These are phyloP conservation scores for Solea solea DNA, from an alignment of 2,113 vertebrate species.

Conservation along the genomic window DNA sequence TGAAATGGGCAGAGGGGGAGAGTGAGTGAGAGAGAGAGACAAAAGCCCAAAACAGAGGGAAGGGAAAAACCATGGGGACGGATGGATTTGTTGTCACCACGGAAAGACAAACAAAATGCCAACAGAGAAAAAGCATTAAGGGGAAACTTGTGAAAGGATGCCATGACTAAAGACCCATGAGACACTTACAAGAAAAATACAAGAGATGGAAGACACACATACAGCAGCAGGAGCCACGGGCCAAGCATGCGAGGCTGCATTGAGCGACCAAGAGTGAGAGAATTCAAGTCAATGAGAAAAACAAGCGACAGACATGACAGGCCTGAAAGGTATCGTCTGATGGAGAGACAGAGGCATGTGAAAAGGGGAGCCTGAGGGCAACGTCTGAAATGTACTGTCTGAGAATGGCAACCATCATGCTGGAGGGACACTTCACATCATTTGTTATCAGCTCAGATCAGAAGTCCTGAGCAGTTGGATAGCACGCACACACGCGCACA, in stretches of 20 bases:
- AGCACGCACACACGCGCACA: constrained; percentile 18
- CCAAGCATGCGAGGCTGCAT: constrained; percentile 9
- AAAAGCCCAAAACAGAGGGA: background rate
- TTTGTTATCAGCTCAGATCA: constrained; percentile 63
- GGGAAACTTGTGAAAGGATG: constrained; percentile 8
- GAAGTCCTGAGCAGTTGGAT: constrained; percentile 37
- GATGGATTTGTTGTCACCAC: constrained; percentile 17
- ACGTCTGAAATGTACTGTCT: constrained; percentile 21
- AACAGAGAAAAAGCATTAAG: constrained; percentile 30
- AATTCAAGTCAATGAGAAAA: constrained; percentile 52
- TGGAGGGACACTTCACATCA: constrained; percentile 43
- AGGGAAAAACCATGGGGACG: constrained; percentile 4
- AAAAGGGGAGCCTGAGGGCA: constrained; percentile 13
- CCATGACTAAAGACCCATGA: constrained; percentile 10
- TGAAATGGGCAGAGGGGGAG: background rate
- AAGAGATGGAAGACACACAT: constrained; percentile 15
- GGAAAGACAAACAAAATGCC: constrained; percentile 40
- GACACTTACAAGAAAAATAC: constrained; percentile 24
- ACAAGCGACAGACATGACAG: constrained; percentile 50
- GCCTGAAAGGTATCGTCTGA: constrained; percentile 47
- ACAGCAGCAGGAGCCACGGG: constrained; percentile 25
- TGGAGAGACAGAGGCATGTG: constrained; percentile 35
- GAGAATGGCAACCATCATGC: constrained; percentile 36
- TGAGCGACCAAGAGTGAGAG: constrained; percentile 8
- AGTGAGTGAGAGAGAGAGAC: constrained; percentile 1